Evolutionary conservation across 2,888 invertebrate genomes (phyloP).

Genomic region (Escarpia spicata): DNA sequence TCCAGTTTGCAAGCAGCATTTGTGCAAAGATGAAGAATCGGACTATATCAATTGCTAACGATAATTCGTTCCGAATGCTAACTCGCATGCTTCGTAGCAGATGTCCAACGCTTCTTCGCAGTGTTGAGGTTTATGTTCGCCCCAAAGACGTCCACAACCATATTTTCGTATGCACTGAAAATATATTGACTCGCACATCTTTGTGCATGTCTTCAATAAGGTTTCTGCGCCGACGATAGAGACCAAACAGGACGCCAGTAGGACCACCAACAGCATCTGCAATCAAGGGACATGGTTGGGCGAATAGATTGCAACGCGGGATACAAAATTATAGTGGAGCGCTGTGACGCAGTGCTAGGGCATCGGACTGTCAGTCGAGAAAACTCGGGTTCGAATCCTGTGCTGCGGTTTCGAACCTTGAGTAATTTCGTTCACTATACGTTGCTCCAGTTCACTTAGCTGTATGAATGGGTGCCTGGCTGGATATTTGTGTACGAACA

Average conservation of each 20-base stretch:
- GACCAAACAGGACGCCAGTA: background rate
- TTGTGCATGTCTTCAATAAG: background rate
- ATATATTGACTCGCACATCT: conserved; percentile 3
- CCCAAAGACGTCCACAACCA: background rate
- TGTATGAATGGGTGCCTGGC: too few species aligned
- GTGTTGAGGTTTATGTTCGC: background rate
- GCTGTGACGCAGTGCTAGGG: too few species aligned
- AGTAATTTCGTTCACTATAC: too few species aligned
- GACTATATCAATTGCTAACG: background rate
- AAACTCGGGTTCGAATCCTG: too few species aligned
- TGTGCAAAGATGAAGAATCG: background rate
- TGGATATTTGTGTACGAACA: too few species aligned
- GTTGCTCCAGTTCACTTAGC: too few species aligned
- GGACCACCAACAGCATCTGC: background rate
- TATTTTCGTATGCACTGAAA: background rate
- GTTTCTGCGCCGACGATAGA: background rate
- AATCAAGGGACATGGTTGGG: background rate
- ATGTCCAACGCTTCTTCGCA: conserved; percentile 5
- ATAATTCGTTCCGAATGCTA: background rate
- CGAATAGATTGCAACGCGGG: background rate
- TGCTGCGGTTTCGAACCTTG: too few species aligned
- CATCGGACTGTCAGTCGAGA: too few species aligned
- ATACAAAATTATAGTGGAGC: background rate
- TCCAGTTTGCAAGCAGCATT: background rate
- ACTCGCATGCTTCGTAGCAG: conserved; percentile 4